Evolutionary conservation across 2,888 invertebrate species (phyloP).

Genomic region (Athalia rosae): DNA sequence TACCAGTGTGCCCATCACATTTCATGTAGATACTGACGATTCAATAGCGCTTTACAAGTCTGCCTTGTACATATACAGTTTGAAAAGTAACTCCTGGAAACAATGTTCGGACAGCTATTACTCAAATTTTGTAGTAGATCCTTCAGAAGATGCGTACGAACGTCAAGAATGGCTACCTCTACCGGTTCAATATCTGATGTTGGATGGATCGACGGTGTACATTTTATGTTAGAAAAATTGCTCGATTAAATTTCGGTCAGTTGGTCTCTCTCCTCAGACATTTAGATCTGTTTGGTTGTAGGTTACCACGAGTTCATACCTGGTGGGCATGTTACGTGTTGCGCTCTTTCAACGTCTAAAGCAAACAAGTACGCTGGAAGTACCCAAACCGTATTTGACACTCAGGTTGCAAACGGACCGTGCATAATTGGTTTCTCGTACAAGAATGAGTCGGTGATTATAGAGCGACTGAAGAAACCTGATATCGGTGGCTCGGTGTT

Average conservation of each 20-base stretch:
- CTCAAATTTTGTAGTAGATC: too few relatives aligned
- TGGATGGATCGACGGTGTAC: not conserved
- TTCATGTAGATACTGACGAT: conserved; percentile 53
- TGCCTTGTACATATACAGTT: conserved; percentile 57
- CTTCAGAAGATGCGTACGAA: not conserved
- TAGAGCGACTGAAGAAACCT: conserved; percentile 48
- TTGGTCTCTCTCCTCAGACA: too few relatives aligned
- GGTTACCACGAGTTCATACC: too few relatives aligned
- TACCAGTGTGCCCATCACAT: conserved; percentile 57
- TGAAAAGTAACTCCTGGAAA: conserved; percentile 54
- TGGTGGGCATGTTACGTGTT: too few relatives aligned
- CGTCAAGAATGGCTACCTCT: not conserved
- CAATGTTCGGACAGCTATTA: too few relatives aligned
- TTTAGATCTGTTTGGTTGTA: too few relatives aligned
- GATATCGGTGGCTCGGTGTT: not conserved
- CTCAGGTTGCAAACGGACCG: conserved; percentile 51
- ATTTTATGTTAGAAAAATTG: not conserved
- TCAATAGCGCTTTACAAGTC: conserved; percentile 59
- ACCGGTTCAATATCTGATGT: conserved; percentile 18
- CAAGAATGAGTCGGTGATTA: conserved; percentile 40
- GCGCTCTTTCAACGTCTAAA: not conserved
- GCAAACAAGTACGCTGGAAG: conserved; percentile 7
- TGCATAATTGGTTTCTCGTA: conserved; percentile 51
- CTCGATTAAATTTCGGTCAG: not conserved
- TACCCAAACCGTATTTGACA: conserved; percentile 38